Evolutionary conservation across 2,888 invertebrate genomes (phyloP).

Genomic region (Doris montereyensis): DNA sequence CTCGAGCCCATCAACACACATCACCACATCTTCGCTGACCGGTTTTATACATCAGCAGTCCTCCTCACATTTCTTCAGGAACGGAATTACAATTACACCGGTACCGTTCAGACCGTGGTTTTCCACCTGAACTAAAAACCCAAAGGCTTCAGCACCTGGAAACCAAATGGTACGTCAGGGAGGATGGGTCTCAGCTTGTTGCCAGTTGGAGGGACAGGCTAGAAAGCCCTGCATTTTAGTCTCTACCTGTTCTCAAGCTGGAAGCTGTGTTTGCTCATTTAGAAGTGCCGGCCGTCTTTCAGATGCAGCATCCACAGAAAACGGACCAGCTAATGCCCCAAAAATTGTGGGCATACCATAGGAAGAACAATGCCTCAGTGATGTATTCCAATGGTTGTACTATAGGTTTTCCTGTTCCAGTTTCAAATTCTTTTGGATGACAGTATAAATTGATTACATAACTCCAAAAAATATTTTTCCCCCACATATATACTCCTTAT

Average conservation of each 20-base stretch:
- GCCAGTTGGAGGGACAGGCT: not conserved
- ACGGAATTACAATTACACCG: not conserved
- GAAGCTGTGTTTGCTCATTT: not conserved
- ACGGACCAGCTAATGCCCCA: not conserved
- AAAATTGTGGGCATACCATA: slow-evolving; percentile 14
- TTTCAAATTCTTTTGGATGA: too few relatives aligned
- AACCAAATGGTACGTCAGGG: not conserved
- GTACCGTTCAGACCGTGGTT: not conserved
- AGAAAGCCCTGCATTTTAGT: not conserved
- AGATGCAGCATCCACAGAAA: not conserved
- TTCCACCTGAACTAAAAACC: not conserved
- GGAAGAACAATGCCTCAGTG: not conserved
- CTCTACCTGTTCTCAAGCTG: not conserved
- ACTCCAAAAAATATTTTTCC: too few relatives aligned
- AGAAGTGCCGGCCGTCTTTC: not conserved
- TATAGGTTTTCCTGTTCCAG: too few relatives aligned
- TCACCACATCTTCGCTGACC: slow-evolving; percentile 28
- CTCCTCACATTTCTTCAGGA: not conserved
- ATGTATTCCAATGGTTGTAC: not conserved
- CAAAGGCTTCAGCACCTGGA: not conserved
- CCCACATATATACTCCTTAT: too few relatives aligned
- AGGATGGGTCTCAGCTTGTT: not conserved
- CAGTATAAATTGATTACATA: too few relatives aligned
- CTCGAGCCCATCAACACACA: not conserved
- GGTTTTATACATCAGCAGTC: not conserved